These are phyloP conservation scores for Lasioglossum marginatum DNA, from an alignment of 2,888 invertebrate genomes.

Conservation along the genomic window DNA sequence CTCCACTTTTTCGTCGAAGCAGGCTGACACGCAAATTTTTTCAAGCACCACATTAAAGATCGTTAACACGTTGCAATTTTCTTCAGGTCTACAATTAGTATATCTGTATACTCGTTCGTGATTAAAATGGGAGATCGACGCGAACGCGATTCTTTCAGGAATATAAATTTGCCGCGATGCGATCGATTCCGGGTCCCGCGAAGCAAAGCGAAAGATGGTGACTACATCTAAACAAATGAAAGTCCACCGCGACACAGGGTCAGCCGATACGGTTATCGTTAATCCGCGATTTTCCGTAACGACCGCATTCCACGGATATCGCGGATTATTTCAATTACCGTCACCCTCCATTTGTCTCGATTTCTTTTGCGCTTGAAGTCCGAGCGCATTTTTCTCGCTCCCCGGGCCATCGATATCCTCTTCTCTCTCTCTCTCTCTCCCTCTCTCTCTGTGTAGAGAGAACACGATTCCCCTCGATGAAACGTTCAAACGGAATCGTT, in stretches of 20 bases:
- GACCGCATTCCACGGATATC: conserved; percentile 14
- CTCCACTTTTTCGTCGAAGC: too few species aligned
- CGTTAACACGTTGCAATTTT: background rate
- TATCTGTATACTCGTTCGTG: background rate
- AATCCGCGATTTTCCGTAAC: conserved; percentile 10
- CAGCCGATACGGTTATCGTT: conserved; percentile 18
- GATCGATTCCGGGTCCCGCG: background rate
- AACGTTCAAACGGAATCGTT: conserved; percentile 2
- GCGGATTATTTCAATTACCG: conserved; percentile 27
- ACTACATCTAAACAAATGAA: conserved; percentile 30
- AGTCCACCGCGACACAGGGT: conserved; percentile 19
- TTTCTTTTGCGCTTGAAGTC: background rate
- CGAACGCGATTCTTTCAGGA: background rate
- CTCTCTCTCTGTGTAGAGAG: background rate
- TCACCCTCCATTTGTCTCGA: conserved; percentile 28
- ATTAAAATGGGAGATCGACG: background rate
- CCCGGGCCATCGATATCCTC: background rate
- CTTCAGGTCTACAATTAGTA: background rate
- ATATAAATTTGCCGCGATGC: background rate
- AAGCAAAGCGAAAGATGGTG: background rate
- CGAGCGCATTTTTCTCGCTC: background rate
- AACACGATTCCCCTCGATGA: background rate
- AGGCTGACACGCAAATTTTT: too few species aligned
- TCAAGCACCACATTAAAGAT: too few species aligned
- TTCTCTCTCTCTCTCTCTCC: too few species aligned